Conservation (phyloP, 30 jellyfish, hydroid and myxozoan genomes). For the Turritopsis dohrnii region DNA sequence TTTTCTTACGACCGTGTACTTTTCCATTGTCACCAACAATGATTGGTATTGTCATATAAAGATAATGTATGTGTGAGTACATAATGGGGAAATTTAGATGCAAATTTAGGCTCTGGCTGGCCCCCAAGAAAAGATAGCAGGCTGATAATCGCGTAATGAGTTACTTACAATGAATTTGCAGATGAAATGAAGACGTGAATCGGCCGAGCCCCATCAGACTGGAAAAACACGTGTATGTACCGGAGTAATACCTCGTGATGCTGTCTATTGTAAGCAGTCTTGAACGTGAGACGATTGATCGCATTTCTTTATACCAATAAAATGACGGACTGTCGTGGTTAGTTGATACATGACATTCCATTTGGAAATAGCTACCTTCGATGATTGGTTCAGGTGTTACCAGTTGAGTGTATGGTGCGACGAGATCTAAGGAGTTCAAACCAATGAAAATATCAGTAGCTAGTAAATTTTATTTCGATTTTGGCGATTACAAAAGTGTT, state of each 20-base stretch:
- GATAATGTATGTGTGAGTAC: too few relatives aligned
- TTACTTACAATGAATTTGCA: not conserved
- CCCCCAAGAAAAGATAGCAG: too few relatives aligned
- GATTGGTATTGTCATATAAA: too few relatives aligned
- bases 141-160: too few relatives aligned
- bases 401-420: not conserved
- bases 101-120: too few relatives aligned
- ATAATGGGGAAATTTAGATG: too few relatives aligned
- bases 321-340: not conserved
- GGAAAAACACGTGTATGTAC: not conserved
- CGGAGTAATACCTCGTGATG: not conserved
- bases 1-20: too few relatives aligned
- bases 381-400: not conserved
- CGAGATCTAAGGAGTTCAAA: not conserved
- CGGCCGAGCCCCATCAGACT: not conserved
- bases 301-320: not conserved
- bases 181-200: not conserved
- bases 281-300: not conserved
- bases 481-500: too few relatives aligned
- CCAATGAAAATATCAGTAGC: too few relatives aligned
- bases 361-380: not conserved
- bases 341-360: not conserved
- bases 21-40: too few relatives aligned
- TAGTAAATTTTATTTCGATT: too few relatives aligned
- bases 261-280: not conserved